phyloP scores from a whole-genome alignment of 2,797 vertebrate species.

The Heteromormyrus szaboi region DNA sequence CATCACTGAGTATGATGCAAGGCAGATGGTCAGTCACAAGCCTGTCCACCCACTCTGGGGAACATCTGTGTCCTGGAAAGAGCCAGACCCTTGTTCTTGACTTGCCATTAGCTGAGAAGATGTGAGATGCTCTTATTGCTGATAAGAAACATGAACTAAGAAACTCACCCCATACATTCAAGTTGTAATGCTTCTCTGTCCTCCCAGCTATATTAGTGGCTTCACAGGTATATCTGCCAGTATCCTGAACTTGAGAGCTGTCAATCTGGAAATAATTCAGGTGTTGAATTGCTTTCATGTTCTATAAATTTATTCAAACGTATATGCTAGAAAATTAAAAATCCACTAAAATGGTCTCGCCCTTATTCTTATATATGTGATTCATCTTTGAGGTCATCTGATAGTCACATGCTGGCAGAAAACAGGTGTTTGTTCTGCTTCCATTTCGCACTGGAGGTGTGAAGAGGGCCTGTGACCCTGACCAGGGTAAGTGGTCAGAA shows the following conservation, averaged over 20 bases:
- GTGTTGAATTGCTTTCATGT: background rate
- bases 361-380: background rate
- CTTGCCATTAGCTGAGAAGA: background rate
- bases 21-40: conserved; percentile 2
- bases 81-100: background rate
- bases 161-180: conserved; percentile 88
- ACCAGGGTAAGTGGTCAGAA: background rate
- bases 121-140: background rate
- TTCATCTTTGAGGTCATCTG: background rate
- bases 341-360: background rate
- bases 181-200: conserved; percentile 91
- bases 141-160: background rate
- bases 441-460: background rate
- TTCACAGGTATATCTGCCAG: conserved; percentile 91
- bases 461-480: background rate
- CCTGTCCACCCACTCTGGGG: conserved; percentile 11
- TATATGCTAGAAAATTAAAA: background rate
- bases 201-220: conserved; percentile 90
- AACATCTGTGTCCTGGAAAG: conserved; percentile 19
- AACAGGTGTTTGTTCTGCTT: background rate
- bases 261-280: conserved; percentile 61
- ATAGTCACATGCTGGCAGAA: background rate
- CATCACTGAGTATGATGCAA: conserved; percentile 11
- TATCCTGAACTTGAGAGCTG: conserved; percentile 78
- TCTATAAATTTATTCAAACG: background rate